phyloP scores from a whole-genome alignment of 2,888 invertebrate genomes.

The Melanostoma scalare region DNA sequence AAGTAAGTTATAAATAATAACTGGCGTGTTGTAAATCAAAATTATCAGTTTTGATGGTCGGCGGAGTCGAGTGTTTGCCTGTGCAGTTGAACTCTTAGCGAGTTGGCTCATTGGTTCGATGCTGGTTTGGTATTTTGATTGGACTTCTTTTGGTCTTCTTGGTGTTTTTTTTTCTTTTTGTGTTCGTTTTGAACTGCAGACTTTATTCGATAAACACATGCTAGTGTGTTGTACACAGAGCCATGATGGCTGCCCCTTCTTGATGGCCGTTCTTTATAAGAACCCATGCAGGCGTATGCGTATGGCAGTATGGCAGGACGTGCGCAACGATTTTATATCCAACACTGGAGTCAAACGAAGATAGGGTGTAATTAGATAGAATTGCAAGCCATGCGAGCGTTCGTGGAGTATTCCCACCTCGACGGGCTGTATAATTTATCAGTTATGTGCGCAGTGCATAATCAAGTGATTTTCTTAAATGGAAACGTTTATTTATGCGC shows the following conservation, averaged over 20 bases:
- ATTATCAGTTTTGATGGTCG: slow-evolving; percentile 80
- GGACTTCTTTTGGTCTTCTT: slow-evolving; percentile 23
- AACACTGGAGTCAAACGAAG: slow-evolving; percentile 67
- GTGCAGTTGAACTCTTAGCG: slow-evolving; percentile 56
- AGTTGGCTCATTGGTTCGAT: slow-evolving; percentile 46
- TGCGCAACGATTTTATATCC: slow-evolving; percentile 49
- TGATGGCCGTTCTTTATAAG: slow-evolving; percentile 26
- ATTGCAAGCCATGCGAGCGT: slow-evolving; percentile 36
- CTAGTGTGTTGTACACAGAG: slow-evolving; percentile 23
- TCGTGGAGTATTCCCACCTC: slow-evolving; percentile 60
- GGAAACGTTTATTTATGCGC: slow-evolving; percentile 72
- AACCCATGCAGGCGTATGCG: slow-evolving; percentile 36
- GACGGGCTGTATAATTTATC: slow-evolving; percentile 62
- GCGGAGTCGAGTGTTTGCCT: slow-evolving; percentile 51
- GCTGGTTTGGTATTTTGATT: slow-evolving; percentile 51
- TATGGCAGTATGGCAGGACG: slow-evolving; percentile 22
- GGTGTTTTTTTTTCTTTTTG: too few relatives aligned
- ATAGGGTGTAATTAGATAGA: slow-evolving; percentile 70
- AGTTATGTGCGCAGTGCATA: slow-evolving; percentile 73
- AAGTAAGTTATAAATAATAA: slow-evolving; percentile 83
- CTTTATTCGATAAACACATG: slow-evolving; percentile 69
- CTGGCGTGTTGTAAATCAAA: slow-evolving; percentile 82
- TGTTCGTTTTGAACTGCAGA: slow-evolving; percentile 17
- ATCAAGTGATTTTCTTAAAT: slow-evolving; percentile 77
- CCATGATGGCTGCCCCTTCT: slow-evolving; percentile 60